A percentile compares a stretch with the other conserved stretches of the same genome.
These are phyloP conservation scores for Laothoe populi DNA, from an alignment of 2,888 invertebrate species.

Conservation along the genomic window DNA sequence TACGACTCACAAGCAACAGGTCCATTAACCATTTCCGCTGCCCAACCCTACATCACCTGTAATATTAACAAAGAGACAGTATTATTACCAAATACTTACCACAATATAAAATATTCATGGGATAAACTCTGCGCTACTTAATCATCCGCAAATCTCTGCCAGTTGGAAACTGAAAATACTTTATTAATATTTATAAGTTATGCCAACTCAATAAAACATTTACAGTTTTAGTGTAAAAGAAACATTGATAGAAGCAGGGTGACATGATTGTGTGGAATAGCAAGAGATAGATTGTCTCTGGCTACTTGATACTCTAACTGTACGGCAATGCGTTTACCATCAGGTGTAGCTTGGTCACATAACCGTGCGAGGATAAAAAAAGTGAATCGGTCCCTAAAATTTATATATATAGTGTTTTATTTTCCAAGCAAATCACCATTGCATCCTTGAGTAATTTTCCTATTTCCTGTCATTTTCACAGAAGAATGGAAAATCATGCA, in stretches of 20 bases:
- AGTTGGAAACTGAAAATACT: constrained; percentile 6
- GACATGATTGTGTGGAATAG: too few relatives aligned
- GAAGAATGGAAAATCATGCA: too few relatives aligned
- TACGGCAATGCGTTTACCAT: too few relatives aligned
- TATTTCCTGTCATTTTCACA: too few relatives aligned
- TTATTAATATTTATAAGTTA: constrained; percentile 3
- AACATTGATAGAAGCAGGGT: background rate
- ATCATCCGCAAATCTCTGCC: background rate
- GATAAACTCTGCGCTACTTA: constrained; percentile 3
- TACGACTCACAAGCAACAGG: constrained; percentile 65
- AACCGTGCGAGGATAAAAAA: too few relatives aligned
- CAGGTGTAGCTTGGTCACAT: too few relatives aligned
- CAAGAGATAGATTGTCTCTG: too few relatives aligned
- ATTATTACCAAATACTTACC: constrained; percentile 27
- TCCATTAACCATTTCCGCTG: constrained; percentile 67
- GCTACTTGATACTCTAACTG: too few relatives aligned
- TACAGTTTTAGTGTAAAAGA: background rate
- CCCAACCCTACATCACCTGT: constrained; percentile 47
- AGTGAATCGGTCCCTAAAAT: too few relatives aligned
- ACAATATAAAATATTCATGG: constrained; percentile 13
- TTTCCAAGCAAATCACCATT: too few relatives aligned
- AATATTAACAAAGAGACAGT: constrained; percentile 48
- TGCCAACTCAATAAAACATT: background rate
- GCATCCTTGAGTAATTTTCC: too few relatives aligned
- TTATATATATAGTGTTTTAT: too few relatives aligned